Evolutionary conservation across 2,113 vertebrate species (phyloP).

Genomic region (Nesoenas mayeri): DNA sequence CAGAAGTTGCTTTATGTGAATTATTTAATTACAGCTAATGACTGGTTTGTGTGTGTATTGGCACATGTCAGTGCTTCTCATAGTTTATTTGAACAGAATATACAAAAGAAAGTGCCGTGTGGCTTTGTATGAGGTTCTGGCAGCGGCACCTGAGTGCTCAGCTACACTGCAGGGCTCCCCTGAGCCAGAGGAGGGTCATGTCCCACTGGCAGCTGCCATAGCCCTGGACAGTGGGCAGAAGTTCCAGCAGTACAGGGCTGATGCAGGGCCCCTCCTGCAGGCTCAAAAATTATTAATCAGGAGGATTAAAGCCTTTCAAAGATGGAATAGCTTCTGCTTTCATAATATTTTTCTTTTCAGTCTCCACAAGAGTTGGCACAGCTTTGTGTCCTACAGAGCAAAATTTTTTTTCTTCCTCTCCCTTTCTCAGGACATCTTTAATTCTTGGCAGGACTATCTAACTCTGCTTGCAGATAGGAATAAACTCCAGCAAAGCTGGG

Average conservation of each 20-base stretch:
- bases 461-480: not conserved
- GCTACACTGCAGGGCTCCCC: not conserved
- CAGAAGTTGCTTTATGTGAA: not conserved
- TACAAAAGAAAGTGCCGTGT: not conserved
- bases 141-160: fast-evolving
- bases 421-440: not conserved
- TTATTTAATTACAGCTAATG: not conserved
- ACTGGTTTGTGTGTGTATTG: not conserved
- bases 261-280: not conserved
- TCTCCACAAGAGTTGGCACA: conserved; percentile 1
- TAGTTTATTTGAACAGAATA: not conserved
- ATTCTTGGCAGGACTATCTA: conserved; percentile 3
- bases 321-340: not conserved
- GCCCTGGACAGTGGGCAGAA: not conserved
- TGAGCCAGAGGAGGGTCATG: not conserved
- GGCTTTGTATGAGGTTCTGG: not conserved
- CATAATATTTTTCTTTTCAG: conserved; percentile 28
- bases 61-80: not conserved
- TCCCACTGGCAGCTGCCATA: not conserved
- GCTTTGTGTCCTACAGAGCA: not conserved
- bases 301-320: not conserved
- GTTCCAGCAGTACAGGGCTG: fast-evolving
- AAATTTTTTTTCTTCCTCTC: too few relatives aligned
- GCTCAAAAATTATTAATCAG: not conserved
- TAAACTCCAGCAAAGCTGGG: conserved; percentile 18